Conservation (phyloP, 1,140 invertebrate genomes). For the Microplitis demolitor region DNA sequence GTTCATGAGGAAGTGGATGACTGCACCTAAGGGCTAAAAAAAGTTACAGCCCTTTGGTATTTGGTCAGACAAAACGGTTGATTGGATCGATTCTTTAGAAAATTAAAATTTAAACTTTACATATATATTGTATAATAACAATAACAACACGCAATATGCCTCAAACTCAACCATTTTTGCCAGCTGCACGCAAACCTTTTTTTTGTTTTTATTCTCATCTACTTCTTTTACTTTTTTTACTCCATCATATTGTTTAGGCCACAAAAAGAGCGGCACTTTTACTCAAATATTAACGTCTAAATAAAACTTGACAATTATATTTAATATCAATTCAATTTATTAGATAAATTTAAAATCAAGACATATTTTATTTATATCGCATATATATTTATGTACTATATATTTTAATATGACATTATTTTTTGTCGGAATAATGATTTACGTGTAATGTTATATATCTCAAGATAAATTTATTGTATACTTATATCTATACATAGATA, state of each 20-base stretch:
- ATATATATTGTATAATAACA: slow-evolving; percentile 33
- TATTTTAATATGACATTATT: no score
- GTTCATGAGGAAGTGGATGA: slow-evolving; percentile 38
- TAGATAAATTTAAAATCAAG: no score
- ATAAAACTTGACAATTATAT: no score
- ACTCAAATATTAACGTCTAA: no score
- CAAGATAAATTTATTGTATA: no score
- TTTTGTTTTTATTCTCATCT: slow-evolving; percentile 10
- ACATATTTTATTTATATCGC: no score
- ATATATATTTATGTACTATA: no score
- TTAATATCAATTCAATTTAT: no score
- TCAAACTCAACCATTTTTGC: slow-evolving; percentile 32
- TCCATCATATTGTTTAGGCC: slow-evolving; percentile 4
- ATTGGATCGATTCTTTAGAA: slow-evolving; percentile 47
- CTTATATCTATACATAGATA: neutral
- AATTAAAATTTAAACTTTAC: slow-evolving; percentile 43
- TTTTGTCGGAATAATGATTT: no score
- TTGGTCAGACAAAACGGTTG: slow-evolving; percentile 44
- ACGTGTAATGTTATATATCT: no score
- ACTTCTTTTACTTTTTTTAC: slow-evolving; percentile 13
- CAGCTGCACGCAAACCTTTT: slow-evolving; percentile 33
- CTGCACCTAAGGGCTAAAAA: slow-evolving; percentile 33
- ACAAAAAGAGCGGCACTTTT: no score
- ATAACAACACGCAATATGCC: slow-evolving; percentile 30
- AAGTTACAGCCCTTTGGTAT: slow-evolving; percentile 37